Base-by-base conservation (phyloP, 2,113 vertebrate species). In the Callopanchax toddi region DNA sequence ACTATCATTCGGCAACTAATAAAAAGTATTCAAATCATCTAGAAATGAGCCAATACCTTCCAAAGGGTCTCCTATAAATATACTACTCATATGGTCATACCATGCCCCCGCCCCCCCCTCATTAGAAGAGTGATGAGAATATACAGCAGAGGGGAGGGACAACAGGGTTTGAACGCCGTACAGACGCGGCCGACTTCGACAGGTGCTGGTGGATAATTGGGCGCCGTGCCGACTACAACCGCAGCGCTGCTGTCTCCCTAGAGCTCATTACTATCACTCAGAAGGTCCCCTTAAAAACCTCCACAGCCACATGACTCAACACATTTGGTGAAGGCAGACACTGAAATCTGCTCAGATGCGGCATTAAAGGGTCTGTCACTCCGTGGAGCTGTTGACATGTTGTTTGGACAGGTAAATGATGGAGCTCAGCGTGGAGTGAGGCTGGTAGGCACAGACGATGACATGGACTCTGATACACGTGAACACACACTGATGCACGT, bases 261-360 rank as follows among this genome's bases (percentile, higher is more conserved):
- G 32, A 76, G 81, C 87, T 91, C 90, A 90, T 92, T 91, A 89
- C 81, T 52, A 79, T 86, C 83, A 84, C 76, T 91, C 86, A 87
- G 67, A 88, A 69, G 63, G 48, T 56, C 52, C 57, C 65, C 67
- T 64, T 48, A 68, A 68, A 59, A 81, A 61, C 32, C 64, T 58
- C 52, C 51, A 5, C 34, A 54, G 46, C 73, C 69, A 44, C 69
- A 65, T 46, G 68, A 64, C 63, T 77, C 26, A 12, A 43, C 53
- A 21, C 20, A 43, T 82, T 71, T 67, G 46, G 34, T 44, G 7
- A 69, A 80, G 61, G 20, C 16, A 1, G 18, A 56, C 15, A 44
- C 52, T 43, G 60, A 53, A 58, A 58, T 54, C 42, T 67, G 58
- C 49, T 65, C 53, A 74, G 66, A 67, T 15, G 51, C 73, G 60